Conservation (phyloP, 2,888 invertebrate species). For the Lumbricus terrestris region DNA sequence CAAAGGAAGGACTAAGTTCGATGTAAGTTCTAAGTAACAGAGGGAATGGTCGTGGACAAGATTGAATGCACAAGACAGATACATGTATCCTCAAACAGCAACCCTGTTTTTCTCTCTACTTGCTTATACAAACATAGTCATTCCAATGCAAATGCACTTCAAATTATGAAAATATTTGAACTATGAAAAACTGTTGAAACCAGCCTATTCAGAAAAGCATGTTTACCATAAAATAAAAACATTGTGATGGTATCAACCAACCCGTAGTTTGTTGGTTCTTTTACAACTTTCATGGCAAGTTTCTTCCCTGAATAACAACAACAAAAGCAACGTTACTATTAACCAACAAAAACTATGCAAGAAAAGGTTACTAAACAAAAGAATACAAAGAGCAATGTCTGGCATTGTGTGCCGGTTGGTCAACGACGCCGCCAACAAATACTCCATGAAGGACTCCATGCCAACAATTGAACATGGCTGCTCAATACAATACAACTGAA, state of each 20-base stretch:
- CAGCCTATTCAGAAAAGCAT: no score
- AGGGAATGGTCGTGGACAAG: neutral
- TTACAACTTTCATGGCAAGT: constrained; percentile 51
- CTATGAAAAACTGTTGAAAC: no score
- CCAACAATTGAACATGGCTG: no score
- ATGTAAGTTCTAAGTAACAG: no score
- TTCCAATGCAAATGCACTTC: neutral
- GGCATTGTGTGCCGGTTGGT: no score
- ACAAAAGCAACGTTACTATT: neutral
- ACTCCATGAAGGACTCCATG: no score
- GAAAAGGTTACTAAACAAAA: neutral
- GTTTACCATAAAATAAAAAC: no score
- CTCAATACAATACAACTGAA: no score
- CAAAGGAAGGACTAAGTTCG: no score
- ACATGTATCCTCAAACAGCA: neutral
- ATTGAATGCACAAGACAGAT: neutral
- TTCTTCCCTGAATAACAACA: constrained; percentile 25
- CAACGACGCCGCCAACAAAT: no score
- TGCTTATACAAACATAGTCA: neutral
- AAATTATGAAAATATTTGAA: neutral
- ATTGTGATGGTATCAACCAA: neutral
- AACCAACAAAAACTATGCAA: neutral
- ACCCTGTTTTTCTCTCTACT: neutral
- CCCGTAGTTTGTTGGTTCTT: constrained; percentile 54
- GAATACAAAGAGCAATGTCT: no score